Base-by-base conservation (phyloP, 2,113 vertebrate genomes). In the Eleginops maclovinus region DNA sequence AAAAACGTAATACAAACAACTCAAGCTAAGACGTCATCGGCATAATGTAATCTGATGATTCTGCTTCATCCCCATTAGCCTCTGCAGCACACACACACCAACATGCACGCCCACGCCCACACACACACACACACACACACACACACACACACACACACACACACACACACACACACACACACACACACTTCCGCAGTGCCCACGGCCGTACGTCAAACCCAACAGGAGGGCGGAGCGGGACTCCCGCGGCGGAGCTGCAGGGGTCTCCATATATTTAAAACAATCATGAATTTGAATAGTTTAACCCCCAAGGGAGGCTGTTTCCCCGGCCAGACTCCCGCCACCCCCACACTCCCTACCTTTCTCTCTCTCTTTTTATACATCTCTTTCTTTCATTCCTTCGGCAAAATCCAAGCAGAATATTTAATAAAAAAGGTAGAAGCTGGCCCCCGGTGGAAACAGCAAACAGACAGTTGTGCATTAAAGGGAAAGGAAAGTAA, bases 261-360 rank as follows among this genome's bases (percentile, higher is more conserved):
- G 90, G 83, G 77, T 81, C 67, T 77, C 91, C 90, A 85, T 90
- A 91, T 92, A 94, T 92, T 93, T 92, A 94, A 93, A 90, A 77
- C 82, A 80, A 87, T 86, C 87, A 93, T 94, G 91, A 90, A 95
- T 95, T 94, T 93, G 93, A 89, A 93, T 83, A 68, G 60, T 8
- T n/a, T n/a, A 54, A 73, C 79, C 90, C 64, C 75, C 43, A 26
- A 86, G 79, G 81, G 85, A 72, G 59, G 49, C 72, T 85, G 61
- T 80, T 77, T 81, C 65, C 86, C 62, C 79, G 88, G 46, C 60
- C 67, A 76, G 51, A 15, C 24, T 46, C 61, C 63, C 76, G 58
- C 46, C 43, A 2, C 58, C 47, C 56, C 36, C 12, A n/a, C n/a
- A n/a, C 7, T 44, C 31, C 10, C 54, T 22, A 51, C 15, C 65